phyloP scores from a whole-genome alignment of 2,797 vertebrate genomes.

The Rachycentron canadum region DNA sequence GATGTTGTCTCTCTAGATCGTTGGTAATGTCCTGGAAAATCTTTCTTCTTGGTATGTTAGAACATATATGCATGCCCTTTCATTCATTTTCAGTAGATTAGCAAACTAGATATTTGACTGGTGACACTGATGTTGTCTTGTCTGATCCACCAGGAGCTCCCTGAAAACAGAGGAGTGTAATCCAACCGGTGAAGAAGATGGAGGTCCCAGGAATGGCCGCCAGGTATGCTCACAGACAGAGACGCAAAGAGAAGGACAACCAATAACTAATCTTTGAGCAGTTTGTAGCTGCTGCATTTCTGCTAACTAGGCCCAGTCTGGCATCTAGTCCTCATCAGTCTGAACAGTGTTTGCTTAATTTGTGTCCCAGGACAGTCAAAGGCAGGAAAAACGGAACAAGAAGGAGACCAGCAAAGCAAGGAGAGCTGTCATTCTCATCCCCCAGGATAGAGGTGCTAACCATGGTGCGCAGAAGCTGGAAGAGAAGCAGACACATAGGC shows the following conservation, averaged over 20 bases:
- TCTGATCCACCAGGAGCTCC: constrained; percentile 25
- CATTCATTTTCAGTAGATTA: background rate
- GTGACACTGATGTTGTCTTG: background rate
- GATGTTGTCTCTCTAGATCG: constrained; percentile 37
- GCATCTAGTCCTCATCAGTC: background rate
- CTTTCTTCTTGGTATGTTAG: constrained; percentile 44
- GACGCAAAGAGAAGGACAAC: background rate
- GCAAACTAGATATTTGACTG: background rate
- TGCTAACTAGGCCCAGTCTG: background rate
- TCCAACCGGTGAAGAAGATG: background rate
- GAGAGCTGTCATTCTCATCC: background rate
- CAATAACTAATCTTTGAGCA: background rate
- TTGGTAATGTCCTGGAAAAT: constrained; percentile 11
- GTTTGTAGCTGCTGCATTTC: background rate
- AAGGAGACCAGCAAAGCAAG: background rate
- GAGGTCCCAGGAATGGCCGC: background rate
- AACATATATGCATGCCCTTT: background rate
- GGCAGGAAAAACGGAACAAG: background rate
- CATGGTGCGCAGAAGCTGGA: background rate
- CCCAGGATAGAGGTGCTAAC: background rate
- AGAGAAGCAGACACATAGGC: constrained; percentile 10
- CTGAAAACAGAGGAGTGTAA: constrained; percentile 2
- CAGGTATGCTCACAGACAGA: constrained; percentile 37
- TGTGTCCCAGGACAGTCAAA: constrained; percentile 18
- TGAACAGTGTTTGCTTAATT: background rate